These are phyloP conservation scores for Tetramorium parvispinum DNA, from an alignment of 1,140 invertebrate genomes.

Conservation along the genomic window DNA sequence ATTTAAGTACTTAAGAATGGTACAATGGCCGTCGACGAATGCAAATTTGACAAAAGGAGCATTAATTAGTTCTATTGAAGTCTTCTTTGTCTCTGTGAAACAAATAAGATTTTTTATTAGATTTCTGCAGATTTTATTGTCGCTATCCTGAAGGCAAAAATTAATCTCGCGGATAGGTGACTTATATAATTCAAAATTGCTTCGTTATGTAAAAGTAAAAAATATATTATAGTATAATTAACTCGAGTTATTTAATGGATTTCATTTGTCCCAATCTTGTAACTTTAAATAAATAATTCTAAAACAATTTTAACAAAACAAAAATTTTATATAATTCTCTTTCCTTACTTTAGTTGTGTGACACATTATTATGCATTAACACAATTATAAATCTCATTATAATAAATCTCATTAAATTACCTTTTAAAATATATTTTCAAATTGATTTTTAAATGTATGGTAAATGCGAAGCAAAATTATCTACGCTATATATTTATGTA, in stretches of 20 bases:
- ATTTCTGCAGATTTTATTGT: constrained; percentile 12
- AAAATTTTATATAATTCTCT: not conserved
- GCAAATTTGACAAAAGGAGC: constrained; percentile 40
- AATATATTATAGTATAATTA: not conserved
- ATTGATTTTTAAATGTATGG: no score
- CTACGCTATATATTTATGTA: not conserved
- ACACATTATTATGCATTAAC: not conserved
- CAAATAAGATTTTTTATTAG: constrained; percentile 41
- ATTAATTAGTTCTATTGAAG: constrained; percentile 54
- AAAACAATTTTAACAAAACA: constrained; percentile 2
- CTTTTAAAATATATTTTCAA: no score
- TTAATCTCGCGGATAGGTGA: not conserved
- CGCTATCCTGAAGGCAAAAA: not conserved
- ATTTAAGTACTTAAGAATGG: constrained; percentile 44
- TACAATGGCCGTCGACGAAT: constrained; percentile 14
- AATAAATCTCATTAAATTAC: not conserved
- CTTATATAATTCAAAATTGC: not conserved
- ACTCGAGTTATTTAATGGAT: not conserved
- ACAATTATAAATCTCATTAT: not conserved
- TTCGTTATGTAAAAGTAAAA: not conserved
- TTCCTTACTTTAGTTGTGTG: not conserved
- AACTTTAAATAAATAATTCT: not conserved
- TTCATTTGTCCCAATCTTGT: not conserved
- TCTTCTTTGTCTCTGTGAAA: constrained; percentile 14
- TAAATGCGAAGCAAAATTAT: not conserved